Evolutionary conservation across 1,140 invertebrate genomes (phyloP).

Genomic region (Bombus confusus): DNA sequence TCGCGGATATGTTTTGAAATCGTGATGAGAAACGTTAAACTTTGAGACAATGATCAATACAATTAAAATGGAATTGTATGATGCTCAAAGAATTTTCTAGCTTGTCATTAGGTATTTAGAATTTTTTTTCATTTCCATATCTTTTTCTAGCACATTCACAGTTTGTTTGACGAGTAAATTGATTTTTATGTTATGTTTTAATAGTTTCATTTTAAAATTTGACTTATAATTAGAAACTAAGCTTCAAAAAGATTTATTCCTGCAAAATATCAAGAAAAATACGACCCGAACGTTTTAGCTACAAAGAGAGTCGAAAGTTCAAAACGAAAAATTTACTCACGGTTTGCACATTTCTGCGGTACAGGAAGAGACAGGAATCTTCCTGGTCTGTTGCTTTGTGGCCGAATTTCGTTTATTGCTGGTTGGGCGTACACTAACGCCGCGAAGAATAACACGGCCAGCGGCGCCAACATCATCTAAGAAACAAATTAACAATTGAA

Average conservation of each 20-base stretch:
- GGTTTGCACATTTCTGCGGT: slow-evolving; percentile 90
- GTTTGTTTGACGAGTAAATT: not conserved
- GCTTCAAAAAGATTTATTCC: not conserved
- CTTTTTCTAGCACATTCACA: not conserved
- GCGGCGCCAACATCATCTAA: slow-evolving; percentile 78
- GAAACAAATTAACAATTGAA: slow-evolving; percentile 47
- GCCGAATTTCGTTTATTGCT: slow-evolving; percentile 80
- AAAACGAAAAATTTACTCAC: slow-evolving; percentile 84
- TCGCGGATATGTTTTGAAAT: not conserved
- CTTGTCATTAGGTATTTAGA: not conserved
- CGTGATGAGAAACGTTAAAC: not conserved
- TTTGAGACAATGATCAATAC: not conserved
- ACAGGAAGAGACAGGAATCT: slow-evolving; percentile 91
- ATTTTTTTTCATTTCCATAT: not conserved
- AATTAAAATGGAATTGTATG: not conserved
- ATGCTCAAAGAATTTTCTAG: not conserved
- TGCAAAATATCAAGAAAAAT: not conserved
- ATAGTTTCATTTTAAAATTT: not conserved
- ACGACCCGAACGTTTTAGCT: not conserved
- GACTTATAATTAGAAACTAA: not conserved
- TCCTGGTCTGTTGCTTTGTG: slow-evolving; percentile 83
- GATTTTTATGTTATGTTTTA: not conserved
- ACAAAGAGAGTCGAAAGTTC: not conserved
- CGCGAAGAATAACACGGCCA: slow-evolving; percentile 74
- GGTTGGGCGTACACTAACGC: slow-evolving; percentile 73